Base-by-base conservation (phyloP, 2,797 vertebrate species). In the Neosilurus mollespiculum region DNA sequence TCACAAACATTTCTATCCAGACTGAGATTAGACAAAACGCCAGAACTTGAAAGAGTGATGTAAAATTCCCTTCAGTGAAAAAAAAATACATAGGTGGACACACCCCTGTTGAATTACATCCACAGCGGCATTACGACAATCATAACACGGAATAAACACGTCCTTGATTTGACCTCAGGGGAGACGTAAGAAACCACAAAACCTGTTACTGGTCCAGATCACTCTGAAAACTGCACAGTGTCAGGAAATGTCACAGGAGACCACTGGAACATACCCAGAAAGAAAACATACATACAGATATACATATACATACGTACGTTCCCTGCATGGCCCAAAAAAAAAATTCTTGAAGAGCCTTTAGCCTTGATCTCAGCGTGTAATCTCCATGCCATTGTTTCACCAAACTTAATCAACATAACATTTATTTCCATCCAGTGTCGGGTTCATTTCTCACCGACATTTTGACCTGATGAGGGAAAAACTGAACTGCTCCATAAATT, bases 1-100 rank as follows among this genome's bases (percentile, higher is more conserved):
- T 84, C 67, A 43, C 58, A 43, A 65, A 73, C 49, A 30, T 66
- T 80, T 71, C 78, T 64, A 49, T 10, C 9, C 49, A 10, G 1
- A 26, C 22, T 10, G 18, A 26, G 30, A 20, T 22, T n/a, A 58
- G n/a, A 84, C 43, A n/a, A 64, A 79, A 80, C 11, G 20, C 16
- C 49, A 49, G 1, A 56, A 24, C 67, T 65, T 30, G 12, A 67
- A 34, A 77, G n/a, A 70, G 61, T 51, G 30, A 15, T 26, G 49
- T 59, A 12, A 71, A 67, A 53, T 16, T 73, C 18, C 43, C 34
- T 30, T 20, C n/a, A 65, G 15, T 16, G 24, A 8, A 51, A 65
- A 20, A 9, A 78, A 9, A 65, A n/a, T 62, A 51, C 9, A 49
- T 3, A 64, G 9, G 10, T 49, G 12, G 49, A 12, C 12, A n/a